Conservation (phyloP, 1,140 invertebrate species). For the Camponotus pennsylvanicus region DNA sequence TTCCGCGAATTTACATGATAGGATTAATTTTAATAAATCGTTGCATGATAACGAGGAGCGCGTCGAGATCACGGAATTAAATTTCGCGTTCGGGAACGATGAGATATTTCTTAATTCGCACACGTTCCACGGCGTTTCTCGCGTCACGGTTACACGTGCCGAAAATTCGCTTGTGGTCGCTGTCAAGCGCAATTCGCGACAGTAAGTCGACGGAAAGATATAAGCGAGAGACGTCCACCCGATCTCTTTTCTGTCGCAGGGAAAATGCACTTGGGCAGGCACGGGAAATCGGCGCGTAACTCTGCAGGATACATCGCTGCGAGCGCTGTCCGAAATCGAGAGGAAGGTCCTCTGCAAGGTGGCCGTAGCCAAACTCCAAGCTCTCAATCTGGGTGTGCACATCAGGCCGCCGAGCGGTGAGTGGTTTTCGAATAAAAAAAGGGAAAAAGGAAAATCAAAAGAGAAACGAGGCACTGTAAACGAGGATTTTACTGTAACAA, state of each 20-base stretch:
- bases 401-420: constrained; percentile 91
- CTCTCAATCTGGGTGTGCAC: constrained; percentile 93
- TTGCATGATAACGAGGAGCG: constrained; percentile 38
- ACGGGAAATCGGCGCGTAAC: constrained; percentile 91
- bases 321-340: constrained; percentile 93
- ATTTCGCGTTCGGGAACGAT: neutral
- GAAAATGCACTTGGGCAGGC: constrained; percentile 94
- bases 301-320: constrained; percentile 90
- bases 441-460: neutral
- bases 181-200: too few relatives aligned
- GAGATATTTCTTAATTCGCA: neutral
- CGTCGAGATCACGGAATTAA: neutral
- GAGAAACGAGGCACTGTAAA: neutral
- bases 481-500: neutral
- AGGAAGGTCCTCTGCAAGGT: constrained; percentile 93
- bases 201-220: neutral
- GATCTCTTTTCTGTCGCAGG: constrained; percentile 87
- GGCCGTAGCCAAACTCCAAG: constrained; percentile 94
- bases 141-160: neutral
- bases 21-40: constrained; percentile 44
- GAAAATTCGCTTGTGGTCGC: neutral
- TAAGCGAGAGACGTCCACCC: neutral
- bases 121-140: neutral
- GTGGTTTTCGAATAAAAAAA: constrained; percentile 25
- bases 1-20: constrained; percentile 19